Conservation (phyloP, 2,888 invertebrate genomes). For the Cantharis lateralis region DNA sequence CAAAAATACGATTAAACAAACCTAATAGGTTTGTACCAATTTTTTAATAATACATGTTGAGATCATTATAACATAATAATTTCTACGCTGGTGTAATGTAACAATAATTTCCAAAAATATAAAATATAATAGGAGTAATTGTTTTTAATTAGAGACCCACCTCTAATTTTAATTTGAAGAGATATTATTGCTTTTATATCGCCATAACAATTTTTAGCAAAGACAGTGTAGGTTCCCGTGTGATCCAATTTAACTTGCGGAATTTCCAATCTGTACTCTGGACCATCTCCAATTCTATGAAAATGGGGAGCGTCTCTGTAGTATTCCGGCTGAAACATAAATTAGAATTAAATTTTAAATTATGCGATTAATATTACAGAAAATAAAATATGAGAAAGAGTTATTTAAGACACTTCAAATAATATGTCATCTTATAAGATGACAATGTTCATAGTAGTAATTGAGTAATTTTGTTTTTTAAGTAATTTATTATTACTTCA, state of each 20-base stretch:
- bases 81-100: background rate
- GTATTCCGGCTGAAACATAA: conserved; percentile 78
- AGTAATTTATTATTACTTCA: no score
- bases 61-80: background rate
- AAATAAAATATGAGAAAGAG: no score
- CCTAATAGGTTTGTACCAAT: background rate
- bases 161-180: conserved; percentile 82
- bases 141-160: conserved; percentile 53
- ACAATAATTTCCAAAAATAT: background rate
- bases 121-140: background rate
- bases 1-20: background rate
- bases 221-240: conserved; percentile 85
- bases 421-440: no score
- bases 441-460: no score
- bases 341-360: background rate
- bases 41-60: background rate
- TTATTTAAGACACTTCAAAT: no score
- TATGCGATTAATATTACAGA: background rate
- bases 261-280: conserved; percentile 82
- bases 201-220: conserved; percentile 81
- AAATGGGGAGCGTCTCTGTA: conserved; percentile 86
- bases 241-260: conserved; percentile 85
- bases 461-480: no score
- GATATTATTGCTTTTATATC: conserved; percentile 86
- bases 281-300: conserved; percentile 74